Evolutionary conservation across 2,888 invertebrate species (phyloP).

Genomic region (Ochropleura leucogaster): DNA sequence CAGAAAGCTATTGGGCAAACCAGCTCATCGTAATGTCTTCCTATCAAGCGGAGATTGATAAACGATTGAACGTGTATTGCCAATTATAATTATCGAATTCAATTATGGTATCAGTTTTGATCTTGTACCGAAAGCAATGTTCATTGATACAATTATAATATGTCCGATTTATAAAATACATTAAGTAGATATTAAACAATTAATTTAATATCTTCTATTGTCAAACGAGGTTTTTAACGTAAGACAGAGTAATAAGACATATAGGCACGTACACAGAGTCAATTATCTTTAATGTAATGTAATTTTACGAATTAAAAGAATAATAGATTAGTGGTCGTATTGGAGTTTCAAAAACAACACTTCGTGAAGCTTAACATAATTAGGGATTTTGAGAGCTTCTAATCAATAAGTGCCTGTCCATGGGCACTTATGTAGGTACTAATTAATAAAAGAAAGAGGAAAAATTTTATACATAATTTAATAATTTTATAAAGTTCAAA

Average conservation of each 20-base stretch:
- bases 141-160: constrained; percentile 26
- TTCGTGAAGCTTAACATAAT: not conserved
- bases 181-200: constrained; percentile 22
- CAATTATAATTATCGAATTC: constrained; percentile 62
- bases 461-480: too few species aligned
- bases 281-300: not conserved
- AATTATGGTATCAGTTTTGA: constrained; percentile 59
- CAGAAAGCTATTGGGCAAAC: constrained; percentile 45
- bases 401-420: not conserved
- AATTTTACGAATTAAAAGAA: not conserved
- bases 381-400: not conserved
- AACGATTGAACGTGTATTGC: constrained; percentile 59
- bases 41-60: constrained; percentile 51
- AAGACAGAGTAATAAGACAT: not conserved
- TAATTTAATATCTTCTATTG: constrained; percentile 1
- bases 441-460: too few species aligned
- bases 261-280: not conserved
- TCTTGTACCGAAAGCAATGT: constrained; percentile 53
- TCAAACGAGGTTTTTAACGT: not conserved
- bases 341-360: not conserved
- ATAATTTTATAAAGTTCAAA: too few species aligned
- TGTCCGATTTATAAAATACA: constrained; percentile 26
- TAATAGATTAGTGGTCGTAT: not conserved
- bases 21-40: constrained; percentile 32
- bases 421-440: too few species aligned